Evolutionary conservation across 2,113 vertebrate genomes (phyloP).

Genomic region (Microtus ochrogaster): DNA sequence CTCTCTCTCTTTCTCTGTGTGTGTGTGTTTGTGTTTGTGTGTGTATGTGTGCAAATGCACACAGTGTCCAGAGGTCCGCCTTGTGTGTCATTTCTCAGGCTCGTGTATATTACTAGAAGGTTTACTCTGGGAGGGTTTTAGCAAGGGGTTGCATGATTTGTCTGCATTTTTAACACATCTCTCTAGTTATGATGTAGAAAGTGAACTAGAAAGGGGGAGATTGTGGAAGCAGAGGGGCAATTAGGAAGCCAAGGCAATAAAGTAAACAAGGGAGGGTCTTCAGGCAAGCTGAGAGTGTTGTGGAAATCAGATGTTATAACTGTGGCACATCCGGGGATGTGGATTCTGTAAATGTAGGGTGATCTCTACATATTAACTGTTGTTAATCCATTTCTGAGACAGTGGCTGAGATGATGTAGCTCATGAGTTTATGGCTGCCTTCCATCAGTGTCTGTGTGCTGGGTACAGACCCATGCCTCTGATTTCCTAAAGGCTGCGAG

Average conservation of each 20-base stretch:
- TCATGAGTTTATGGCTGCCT: background rate
- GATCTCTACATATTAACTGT: background rate
- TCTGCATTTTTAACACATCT: background rate
- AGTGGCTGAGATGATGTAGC: accelerated
- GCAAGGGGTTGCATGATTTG: background rate
- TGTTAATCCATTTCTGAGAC: accelerated
- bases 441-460: background rate
- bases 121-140: background rate
- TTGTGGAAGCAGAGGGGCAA: too few species aligned
- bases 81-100: background rate
- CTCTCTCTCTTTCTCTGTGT: too few species aligned
- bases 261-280: background rate
- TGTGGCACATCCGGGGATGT: background rate
- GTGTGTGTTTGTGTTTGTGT: too few species aligned
- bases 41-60: background rate
- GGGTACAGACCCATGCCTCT: background rate
- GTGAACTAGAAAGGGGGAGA: accelerated
- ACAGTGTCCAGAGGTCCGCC: background rate
- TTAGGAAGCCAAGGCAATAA: accelerated
- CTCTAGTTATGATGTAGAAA: background rate
- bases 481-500: background rate
- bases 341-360: background rate
- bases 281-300: too few species aligned
- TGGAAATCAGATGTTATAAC: background rate
- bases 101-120: background rate